Percentiles rank a stretch among this genome's conserved stretches.
Evolutionary conservation across 2,113 vertebrate species (phyloP).

Genomic region (Cynopterus brachyotis): DNA sequence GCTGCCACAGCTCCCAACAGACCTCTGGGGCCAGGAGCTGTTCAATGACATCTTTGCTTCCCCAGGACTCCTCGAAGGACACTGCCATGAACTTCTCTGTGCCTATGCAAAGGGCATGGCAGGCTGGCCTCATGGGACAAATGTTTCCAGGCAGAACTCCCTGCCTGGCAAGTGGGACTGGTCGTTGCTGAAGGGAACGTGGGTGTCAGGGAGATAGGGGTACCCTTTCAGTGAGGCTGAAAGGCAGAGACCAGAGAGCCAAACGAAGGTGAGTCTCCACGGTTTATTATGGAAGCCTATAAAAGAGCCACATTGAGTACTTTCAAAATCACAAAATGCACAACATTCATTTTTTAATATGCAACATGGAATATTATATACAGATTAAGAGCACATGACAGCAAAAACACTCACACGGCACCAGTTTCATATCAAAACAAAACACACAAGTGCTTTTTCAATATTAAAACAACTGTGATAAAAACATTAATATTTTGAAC

Average conservation of each 20-base stretch:
- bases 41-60: no score
- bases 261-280: slow-evolving; percentile 76
- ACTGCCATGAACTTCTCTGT: not conserved
- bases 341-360: slow-evolving; percentile 91
- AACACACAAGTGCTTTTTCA: slow-evolving; percentile 93
- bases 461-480: slow-evolving; percentile 93
- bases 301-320: slow-evolving; percentile 89
- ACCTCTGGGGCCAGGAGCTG: not conserved
- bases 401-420: slow-evolving; percentile 88
- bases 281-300: slow-evolving; percentile 92
- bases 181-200: not conserved
- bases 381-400: slow-evolving; percentile 88
- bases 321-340: slow-evolving; percentile 90
- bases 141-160: not conserved
- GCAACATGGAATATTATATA: slow-evolving; percentile 92
- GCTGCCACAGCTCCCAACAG: not conserved
- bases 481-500: slow-evolving; percentile 97
- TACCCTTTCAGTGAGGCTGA: not conserved
- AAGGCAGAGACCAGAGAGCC: slow-evolving; percentile 33
- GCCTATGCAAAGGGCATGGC: not conserved
- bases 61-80: not conserved
- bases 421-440: slow-evolving; percentile 88
- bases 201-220: not conserved
- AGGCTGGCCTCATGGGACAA: not conserved
- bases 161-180: not conserved